Evolutionary conservation across 2,797 vertebrate genomes (phyloP), one percentile per base, ranked within the genome.

Genomic region (Neostethus bicornis): DNA sequence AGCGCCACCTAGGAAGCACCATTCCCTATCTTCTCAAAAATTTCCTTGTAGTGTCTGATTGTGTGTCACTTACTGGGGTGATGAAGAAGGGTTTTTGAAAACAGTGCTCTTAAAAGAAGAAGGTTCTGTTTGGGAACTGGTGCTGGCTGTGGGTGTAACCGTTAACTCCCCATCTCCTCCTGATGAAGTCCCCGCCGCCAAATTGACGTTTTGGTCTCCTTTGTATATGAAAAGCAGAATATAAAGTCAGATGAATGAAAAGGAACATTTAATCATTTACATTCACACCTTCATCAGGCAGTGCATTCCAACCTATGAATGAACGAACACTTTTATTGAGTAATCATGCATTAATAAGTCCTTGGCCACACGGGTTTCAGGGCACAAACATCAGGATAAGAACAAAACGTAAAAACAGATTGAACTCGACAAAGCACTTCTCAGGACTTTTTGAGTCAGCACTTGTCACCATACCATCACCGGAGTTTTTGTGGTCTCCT

Each of bases 21-120:
- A 48, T 66, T 21, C 24, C 32, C 44, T 55, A 41, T 13, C 55
- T 31, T 51, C 50, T 43, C 51, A 66, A 19, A 46, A 25, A 44
- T 38, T 28, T 50, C 54, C 32, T 28, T 29, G n/a, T 41, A 39
- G 17, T 31, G 70, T 13, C 43, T 52, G 48, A 43, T 21, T 50
- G 52, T 31, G 39, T 75, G 50, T 39, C 35, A 95, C 97, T 94
- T 87, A 99, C 97, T 99, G 99, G 81, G 97, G 96, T 0, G 97
- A 99, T 37, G 97, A 99, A 53, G 96, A 94, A 1, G 97, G 96
- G 87, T 97, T 99, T 92, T 96, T 99, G 80, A 97, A 94, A 80
- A 94, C 95, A 64, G 96, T 98, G 90, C 98, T 96, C 87, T 96
- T 96, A 48, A 97, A 73, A 2, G 95, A 94, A 1, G 94, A 94